These are phyloP conservation scores for Cylindroiulus punctatus DNA, from an alignment of 2,888 invertebrate genomes.

Conservation along the genomic window DNA sequence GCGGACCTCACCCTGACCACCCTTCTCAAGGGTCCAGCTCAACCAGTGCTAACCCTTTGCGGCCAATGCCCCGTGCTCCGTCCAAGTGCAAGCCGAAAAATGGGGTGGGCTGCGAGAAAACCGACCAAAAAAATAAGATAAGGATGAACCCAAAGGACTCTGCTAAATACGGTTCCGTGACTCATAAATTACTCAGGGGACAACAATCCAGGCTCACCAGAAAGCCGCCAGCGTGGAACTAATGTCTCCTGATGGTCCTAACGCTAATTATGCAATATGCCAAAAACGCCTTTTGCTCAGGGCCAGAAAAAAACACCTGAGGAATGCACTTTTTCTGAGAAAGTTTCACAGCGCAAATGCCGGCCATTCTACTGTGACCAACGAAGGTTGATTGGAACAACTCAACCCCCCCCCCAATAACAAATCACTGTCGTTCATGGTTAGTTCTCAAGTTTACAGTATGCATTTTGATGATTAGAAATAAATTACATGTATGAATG, in stretches of 20 bases:
- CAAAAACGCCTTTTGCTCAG: not conserved
- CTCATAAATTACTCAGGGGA: slow-evolving; percentile 46
- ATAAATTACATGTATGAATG: no score
- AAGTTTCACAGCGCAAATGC: no score
- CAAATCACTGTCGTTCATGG: no score
- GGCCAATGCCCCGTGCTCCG: slow-evolving; percentile 52
- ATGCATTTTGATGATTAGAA: no score
- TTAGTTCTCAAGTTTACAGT: no score
- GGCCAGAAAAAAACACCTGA: not conserved
- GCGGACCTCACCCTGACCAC: slow-evolving; percentile 25
- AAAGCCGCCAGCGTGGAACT: slow-evolving; percentile 22
- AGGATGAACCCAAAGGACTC: slow-evolving; percentile 44
- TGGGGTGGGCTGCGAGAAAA: slow-evolving; percentile 42
- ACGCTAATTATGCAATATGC: not conserved
- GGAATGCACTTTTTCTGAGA: not conserved
- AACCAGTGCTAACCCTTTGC: slow-evolving; percentile 43
- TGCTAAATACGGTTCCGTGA: slow-evolving; percentile 49
- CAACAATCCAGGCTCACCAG: not conserved
- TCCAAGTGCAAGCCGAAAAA: slow-evolving; percentile 16
- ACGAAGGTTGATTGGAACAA: no score
- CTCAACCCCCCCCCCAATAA: no score
- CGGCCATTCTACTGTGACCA: no score
- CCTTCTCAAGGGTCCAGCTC: slow-evolving; percentile 25
- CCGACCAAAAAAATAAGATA: not conserved
- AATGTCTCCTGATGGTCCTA: not conserved